Percentiles rank a stretch among this genome's conserved stretches.
phyloP scores from a whole-genome alignment of 1,140 invertebrate species.

The Drosophila athabasca region DNA sequence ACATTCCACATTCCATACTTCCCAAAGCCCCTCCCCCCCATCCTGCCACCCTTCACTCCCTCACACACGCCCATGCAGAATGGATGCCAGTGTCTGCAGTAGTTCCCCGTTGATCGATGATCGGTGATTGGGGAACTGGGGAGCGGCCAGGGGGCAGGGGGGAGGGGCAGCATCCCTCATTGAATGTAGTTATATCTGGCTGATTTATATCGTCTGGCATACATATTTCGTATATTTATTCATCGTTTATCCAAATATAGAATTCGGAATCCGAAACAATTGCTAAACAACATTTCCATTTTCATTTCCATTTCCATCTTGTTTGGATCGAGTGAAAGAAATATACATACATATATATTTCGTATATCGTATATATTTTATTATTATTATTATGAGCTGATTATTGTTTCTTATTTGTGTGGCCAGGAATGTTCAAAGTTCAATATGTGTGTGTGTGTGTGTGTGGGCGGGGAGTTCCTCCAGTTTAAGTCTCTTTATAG shows the following conservation, averaged over 20 bases:
- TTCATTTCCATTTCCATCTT: not conserved
- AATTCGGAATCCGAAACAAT: conserved; percentile 28
- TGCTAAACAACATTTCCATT: conserved; percentile 2
- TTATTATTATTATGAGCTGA: conserved; percentile 43
- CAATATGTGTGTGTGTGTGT: not conserved
- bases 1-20: conserved; percentile 33
- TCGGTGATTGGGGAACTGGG: too few relatives aligned
- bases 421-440: conserved; percentile 16
- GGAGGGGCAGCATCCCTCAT: conserved; percentile 40
- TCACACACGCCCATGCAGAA: conserved; percentile 15
- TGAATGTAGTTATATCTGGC: conserved; percentile 50
- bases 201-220: conserved; percentile 65
- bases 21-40: conserved; percentile 4
- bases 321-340: not conserved
- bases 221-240: conserved; percentile 60
- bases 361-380: conserved; percentile 19
- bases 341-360: too few relatives aligned
- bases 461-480: not conserved
- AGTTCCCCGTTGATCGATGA: conserved; percentile 16
- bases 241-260: conserved; percentile 46
- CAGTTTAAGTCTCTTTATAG: not conserved
- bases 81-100: conserved; percentile 40
- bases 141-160: conserved; percentile 7
- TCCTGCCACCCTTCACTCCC: not conserved
- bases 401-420: conserved; percentile 29